Evolutionary conservation across 2,888 invertebrate genomes (phyloP), one percentile per base, ranked within the genome.

Genomic region (Iphiclides podalirius): DNA sequence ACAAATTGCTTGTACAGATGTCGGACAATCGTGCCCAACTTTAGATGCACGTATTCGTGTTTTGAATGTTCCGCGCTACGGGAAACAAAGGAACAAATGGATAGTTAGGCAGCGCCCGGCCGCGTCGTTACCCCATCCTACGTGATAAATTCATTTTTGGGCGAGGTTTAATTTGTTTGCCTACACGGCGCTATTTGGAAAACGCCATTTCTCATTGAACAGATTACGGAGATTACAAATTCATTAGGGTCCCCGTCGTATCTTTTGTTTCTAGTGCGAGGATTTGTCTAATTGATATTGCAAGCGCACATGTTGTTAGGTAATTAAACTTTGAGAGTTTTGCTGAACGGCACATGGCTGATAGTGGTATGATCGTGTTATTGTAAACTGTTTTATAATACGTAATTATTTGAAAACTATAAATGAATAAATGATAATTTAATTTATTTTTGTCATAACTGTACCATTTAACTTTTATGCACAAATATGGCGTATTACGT

Each of bases 101-200:
- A 80, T 82, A 81, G 82, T 79, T 76, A 70, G 67, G 57, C 34
- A 56, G 56, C n/a, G n/a, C n/a, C n/a, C n/a, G n/a, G n/a, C n/a
- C n/a, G 57, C 58, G 55, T 57, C 52, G 58, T 14, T 20, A 14
- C 36, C 57, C 56, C 54, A 55, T 57, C 54, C 67, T 63, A 69
- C 75, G 81, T 84, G 86, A 87, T 85, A 87, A 88, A 88, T 87
- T 86, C 79, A 86, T 88, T 87, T 87, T 87, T 86, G 87, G 86
- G 75, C 66, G 72, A 72, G 75, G 76, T 82, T 85, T 84, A 87
- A 87, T 87, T 86, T 83, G 85, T 85, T 85, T 82, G 76, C 77
- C 71, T 67, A 67, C 72, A 64, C 66, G 66, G 68, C 56, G 62
- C 72, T 76, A 76, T 80, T 81, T 70, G 71, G 71, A 79, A 81